These are phyloP conservation scores for Macropodus opercularis DNA, from an alignment of 2,797 vertebrate species.

Conservation along the genomic window DNA sequence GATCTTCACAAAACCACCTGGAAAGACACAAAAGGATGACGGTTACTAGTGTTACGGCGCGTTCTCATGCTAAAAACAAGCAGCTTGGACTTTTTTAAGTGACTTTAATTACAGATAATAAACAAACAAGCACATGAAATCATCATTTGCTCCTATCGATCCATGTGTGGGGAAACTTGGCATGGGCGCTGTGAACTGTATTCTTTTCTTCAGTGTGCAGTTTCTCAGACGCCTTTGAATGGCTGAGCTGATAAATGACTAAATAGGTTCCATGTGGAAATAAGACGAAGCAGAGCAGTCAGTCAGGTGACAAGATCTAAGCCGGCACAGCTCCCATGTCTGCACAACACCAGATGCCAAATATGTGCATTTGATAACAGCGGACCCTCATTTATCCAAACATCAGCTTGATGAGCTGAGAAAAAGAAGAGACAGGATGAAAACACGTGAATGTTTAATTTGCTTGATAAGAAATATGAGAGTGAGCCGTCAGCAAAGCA, in stretches of 20 bases:
- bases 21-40: slow-evolving; percentile 33
- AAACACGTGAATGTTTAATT: slow-evolving; percentile 13
- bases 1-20: slow-evolving; percentile 85
- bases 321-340: slow-evolving; percentile 27
- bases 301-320: slow-evolving; percentile 49
- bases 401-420: slow-evolving; percentile 18
- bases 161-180: not conserved
- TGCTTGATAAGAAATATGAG: not conserved
- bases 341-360: slow-evolving; percentile 46
- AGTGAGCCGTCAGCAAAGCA: not conserved
- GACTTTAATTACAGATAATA: not conserved
- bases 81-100: not conserved
- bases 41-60: not conserved
- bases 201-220: slow-evolving; percentile 18
- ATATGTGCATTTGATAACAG: slow-evolving; percentile 24
- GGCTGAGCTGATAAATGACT: slow-evolving; percentile 47
- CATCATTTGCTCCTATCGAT: slow-evolving; percentile 1
- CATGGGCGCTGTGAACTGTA: slow-evolving; percentile 8
- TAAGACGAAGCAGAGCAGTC: slow-evolving; percentile 47
- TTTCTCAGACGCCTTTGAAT: slow-evolving; percentile 39
- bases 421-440: slow-evolving; percentile 2
- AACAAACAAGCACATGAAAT: not conserved
- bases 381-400: slow-evolving; percentile 27
- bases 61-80: not conserved
- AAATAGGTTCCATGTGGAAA: slow-evolving; percentile 58